Evolutionary conservation across 2,888 invertebrate species (phyloP), one percentile per base, ranked within the genome.

Genomic region (Agonopterix subpropinquella): DNA sequence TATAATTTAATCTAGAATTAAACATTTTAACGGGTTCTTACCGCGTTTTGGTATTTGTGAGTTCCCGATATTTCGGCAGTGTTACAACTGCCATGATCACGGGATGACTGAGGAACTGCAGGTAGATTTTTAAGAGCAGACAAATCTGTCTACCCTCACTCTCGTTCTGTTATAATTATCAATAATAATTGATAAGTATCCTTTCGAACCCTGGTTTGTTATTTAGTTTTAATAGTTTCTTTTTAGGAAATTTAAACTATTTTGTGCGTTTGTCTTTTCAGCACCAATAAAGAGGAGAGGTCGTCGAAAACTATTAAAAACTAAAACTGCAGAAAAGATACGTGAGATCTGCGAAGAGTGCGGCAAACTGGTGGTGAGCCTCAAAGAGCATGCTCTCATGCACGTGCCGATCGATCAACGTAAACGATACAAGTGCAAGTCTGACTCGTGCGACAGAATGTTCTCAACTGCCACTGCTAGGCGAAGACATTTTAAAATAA

Each of bases 271-370:
- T n/a, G 10, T 39, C 9, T n/a, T 42, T 42, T n/a, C 52, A 74
- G 70, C 50, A 46, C 61, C 65, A 43, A 41, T 57, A 51, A 63
- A 53, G 48, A 64, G 60, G 50, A 55, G 48, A 60, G 58, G 58
- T 51, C 62, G 59, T 53, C 54, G 49, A 53, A 66, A 56, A 56
- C 2, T 36, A n/a, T 8, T 13, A 36, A 53, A 51, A 53, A 53
- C 46, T 2, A 66, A 50, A 52, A 8, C 15, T 41, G 36, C 52
- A 46, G 50, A 53, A 18, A 55, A 45, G 44, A 46, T 57, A 45
- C 56, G 55, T 18, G 66, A 73, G 55, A 61, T 86, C 11, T 87
- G 87, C 54, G 82, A 78, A 1, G 76, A 78, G 51, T 87, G 87
- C 44, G 87, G 87, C 0, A 77, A 78, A 44, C 59, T 63, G 0